Percentiles rank a stretch among this genome's conserved stretches.
phyloP scores from a whole-genome alignment of 1,140 invertebrate species.

The Rhagoletis pomonella region DNA sequence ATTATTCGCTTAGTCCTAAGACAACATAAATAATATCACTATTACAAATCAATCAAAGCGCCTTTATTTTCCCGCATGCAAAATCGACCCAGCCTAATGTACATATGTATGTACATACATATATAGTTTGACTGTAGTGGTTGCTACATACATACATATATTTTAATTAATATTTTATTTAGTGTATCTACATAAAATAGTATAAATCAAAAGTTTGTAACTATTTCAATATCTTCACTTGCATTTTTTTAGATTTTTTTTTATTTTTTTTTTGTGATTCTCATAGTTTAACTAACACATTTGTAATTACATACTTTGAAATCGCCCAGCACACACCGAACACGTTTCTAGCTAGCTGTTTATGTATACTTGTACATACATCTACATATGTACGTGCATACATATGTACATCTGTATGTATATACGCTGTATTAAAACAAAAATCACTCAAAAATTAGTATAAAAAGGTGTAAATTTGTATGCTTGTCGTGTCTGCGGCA shows the following conservation, averaged over 20 bases:
- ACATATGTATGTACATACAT: constrained; percentile 41
- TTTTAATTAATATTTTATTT: not conserved
- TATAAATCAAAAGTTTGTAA: constrained; percentile 28
- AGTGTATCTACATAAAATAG: constrained; percentile 31
- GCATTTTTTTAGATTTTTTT: not conserved
- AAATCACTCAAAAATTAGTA: constrained; percentile 49
- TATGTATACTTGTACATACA: not conserved
- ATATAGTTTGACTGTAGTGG: not conserved
- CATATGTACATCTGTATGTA: constrained; percentile 5
- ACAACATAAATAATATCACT: too few species aligned
- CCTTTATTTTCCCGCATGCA: too few species aligned
- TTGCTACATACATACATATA: not conserved
- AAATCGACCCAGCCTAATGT: not conserved
- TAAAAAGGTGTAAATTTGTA: constrained; percentile 53
- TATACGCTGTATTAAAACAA: constrained; percentile 31
- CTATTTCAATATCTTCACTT: constrained; percentile 14
- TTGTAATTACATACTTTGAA: constrained; percentile 37
- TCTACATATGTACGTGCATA: not conserved
- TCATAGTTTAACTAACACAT: constrained; percentile 39
- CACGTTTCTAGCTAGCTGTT: not conserved
- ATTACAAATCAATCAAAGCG: too few species aligned
- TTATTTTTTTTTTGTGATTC: not conserved
- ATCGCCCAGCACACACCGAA: constrained; percentile 14
- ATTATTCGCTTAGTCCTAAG: too few species aligned
- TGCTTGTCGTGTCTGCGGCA: constrained; percentile 20